A percentile compares a stretch with the other conserved stretches of the same genome.
Evolutionary conservation across 2,113 vertebrate species (phyloP).

Genomic region (Lasiurus cinereus): DNA sequence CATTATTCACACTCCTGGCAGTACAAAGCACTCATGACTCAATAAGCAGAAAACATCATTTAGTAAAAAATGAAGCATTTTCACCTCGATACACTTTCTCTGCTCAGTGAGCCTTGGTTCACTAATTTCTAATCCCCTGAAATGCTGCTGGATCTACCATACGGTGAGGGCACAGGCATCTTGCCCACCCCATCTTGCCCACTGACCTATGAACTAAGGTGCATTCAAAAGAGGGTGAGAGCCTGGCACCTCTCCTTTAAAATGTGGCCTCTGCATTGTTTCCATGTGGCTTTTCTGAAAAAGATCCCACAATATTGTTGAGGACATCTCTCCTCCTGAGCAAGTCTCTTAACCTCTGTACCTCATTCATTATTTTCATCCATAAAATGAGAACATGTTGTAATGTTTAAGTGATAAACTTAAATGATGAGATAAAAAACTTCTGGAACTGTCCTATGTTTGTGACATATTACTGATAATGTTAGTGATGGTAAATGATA

Average conservation of each 20-base stretch:
- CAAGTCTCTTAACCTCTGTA: background rate
- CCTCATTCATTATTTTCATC: background rate
- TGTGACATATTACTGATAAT: background rate
- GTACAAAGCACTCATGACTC: slow-evolving; percentile 46
- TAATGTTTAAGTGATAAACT: background rate
- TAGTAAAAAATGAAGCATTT: slow-evolving; percentile 31
- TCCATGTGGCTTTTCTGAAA: background rate
- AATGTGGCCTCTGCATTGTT: background rate
- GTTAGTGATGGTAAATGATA: background rate
- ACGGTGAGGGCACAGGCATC: background rate
- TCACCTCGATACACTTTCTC: background rate
- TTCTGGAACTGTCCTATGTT: background rate
- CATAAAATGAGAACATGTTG: background rate
- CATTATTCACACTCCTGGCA: slow-evolving; percentile 21
- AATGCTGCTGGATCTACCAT: background rate
- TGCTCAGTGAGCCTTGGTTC: background rate
- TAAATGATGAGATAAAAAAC: background rate
- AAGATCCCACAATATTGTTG: background rate
- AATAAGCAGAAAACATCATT: slow-evolving; percentile 27
- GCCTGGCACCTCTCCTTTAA: background rate
- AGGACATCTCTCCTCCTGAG: background rate
- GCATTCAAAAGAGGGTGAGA: background rate
- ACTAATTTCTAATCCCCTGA: background rate
- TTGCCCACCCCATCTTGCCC: background rate
- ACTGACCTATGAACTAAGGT: background rate